Evolutionary conservation across 2,113 vertebrate species (phyloP).

Genomic region (Chrysemys picta): DNA sequence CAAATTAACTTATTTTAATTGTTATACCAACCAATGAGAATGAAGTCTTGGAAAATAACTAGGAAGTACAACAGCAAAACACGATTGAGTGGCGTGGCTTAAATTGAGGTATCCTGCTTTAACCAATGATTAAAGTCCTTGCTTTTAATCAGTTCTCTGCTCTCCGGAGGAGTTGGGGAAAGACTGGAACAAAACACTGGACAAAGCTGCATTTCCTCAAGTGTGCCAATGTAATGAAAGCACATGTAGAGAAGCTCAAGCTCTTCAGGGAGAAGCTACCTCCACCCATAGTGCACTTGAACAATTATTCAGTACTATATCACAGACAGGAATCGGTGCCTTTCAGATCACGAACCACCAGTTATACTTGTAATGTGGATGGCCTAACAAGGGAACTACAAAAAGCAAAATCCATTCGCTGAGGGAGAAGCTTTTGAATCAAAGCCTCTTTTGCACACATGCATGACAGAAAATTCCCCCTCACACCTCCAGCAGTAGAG

Average conservation of each 20-base stretch:
- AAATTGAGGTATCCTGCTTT: neutral
- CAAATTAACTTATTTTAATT: neutral
- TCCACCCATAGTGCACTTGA: neutral
- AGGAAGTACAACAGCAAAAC: neutral
- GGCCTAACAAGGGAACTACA: neutral
- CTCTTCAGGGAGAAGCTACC: neutral
- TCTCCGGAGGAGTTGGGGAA: neutral
- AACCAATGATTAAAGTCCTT: neutral
- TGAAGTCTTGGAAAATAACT: neutral
- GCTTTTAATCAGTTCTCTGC: neutral
- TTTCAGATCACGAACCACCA: neutral
- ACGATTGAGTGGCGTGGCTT: neutral
- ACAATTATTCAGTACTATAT: neutral
- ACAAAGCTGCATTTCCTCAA: neutral
- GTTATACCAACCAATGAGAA: neutral
- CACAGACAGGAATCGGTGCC: neutral
- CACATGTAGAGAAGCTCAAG: neutral
- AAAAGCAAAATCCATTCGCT: neutral
- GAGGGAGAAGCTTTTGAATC: neutral
- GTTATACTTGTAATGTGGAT: neutral
- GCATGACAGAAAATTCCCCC: neutral
- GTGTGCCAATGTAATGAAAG: neutral
- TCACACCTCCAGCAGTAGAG: neutral
- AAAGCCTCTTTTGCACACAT: neutral
- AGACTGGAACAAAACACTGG: neutral